These are phyloP conservation scores for Gnatocerus cornutus DNA, from an alignment of 2,888 invertebrate genomes.

Conservation along the genomic window DNA sequence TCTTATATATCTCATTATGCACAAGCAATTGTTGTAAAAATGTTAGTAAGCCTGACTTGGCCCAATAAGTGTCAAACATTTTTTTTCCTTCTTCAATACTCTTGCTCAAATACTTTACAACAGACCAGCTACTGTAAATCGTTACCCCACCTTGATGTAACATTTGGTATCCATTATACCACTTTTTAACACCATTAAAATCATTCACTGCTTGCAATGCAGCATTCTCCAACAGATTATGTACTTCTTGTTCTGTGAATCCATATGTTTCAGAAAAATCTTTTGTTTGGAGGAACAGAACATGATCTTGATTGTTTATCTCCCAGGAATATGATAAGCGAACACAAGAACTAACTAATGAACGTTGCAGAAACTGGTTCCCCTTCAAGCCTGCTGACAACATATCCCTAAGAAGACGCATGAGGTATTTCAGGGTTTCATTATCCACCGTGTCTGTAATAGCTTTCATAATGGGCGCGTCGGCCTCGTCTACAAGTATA, in stretches of 20 bases:
- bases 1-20: slow-evolving; percentile 32
- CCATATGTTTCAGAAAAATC: slow-evolving; percentile 37
- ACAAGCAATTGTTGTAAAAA: slow-evolving; percentile 32
- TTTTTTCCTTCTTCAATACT: slow-evolving; percentile 32
- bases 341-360: slow-evolving; percentile 39
- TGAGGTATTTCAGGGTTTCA: slow-evolving; percentile 31
- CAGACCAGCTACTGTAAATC: slow-evolving; percentile 43
- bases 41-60: slow-evolving; percentile 31
- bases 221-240: slow-evolving; percentile 23
- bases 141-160: slow-evolving; percentile 33
- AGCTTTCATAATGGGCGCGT: slow-evolving; percentile 35
- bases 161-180: slow-evolving; percentile 46
- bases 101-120: slow-evolving; percentile 38
- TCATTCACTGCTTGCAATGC: slow-evolving; percentile 36
- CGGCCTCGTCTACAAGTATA: slow-evolving; percentile 43
- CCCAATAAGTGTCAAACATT: slow-evolving; percentile 36
- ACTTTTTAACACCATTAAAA: slow-evolving; percentile 42
- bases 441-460: slow-evolving; percentile 17
- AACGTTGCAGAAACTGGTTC: slow-evolving; percentile 35
- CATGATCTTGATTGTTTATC: background rate
- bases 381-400: slow-evolving; percentile 35
- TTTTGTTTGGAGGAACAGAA: slow-evolving; percentile 35
- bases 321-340: slow-evolving; percentile 30
- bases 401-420: slow-evolving; percentile 20
- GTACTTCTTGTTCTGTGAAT: slow-evolving; percentile 44